Base-by-base conservation (phyloP, 2,797 vertebrate species). In the Coendou prehensilis region DNA sequence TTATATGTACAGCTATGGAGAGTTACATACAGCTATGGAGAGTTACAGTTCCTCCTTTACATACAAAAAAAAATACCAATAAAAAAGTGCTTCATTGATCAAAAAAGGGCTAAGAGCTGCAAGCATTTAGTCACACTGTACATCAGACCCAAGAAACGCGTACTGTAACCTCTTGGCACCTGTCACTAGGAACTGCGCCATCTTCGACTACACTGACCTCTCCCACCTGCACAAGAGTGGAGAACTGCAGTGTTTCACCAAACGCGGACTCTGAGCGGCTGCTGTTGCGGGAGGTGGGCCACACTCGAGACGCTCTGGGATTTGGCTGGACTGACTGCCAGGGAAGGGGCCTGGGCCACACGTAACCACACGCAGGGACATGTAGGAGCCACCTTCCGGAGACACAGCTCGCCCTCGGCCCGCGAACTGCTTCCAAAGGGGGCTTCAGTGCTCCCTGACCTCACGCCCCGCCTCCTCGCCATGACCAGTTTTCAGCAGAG, bases 71-170 rank as follows among this genome's bases (percentile, higher is more conserved):
- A 98, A 98, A 98, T 97, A 98, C 98, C 98, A 98, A 98, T 98
- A 98, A 98, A 98, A 98, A 99, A 99, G 98, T 99, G 99, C 99
- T 99, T 98, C 98, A 91, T 98, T 93, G 96, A 98, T 98, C 98
- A 96, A 98, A 98, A 98, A 98, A 97, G 97, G 94, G 98, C 98
- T 98, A 98, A 98, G 98, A 98, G 98, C 98, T 96, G 98, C 98
- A 98, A 98, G 98, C 98, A 37, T 98, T 98, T 98, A 98, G 98
- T 98, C 98, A 98, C 98, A 98, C 98, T 99, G 97, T 98, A 98
- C 98, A 98, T 97, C 98, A 97, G 98, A 97, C 98, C 98, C 98
- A 82, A 75, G 85, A 95, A 89, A 98, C 98, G 97, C 98, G 98
- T 98, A 96, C 1, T 78, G 37, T 41, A 41, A 41, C 97, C 98